phyloP scores from a whole-genome alignment of 2,888 invertebrate species.

The Kryphioiulus occultus region DNA sequence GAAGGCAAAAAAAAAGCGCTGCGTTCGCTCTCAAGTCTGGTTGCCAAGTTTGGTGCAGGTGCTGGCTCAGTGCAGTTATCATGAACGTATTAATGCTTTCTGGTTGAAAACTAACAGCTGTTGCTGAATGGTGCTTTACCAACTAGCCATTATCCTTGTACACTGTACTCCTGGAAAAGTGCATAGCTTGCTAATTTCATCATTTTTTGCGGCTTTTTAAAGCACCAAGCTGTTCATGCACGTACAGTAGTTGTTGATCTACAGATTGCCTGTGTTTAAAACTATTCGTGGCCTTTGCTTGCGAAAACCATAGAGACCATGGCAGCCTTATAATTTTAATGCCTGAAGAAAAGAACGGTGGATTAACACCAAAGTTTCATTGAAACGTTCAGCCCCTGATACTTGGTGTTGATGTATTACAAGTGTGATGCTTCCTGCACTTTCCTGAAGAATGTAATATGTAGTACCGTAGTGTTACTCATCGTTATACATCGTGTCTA shows the following conservation, averaged over 20 bases:
- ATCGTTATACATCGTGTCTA: too few species aligned
- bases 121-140: neutral
- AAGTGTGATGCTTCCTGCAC: too few species aligned
- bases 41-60: neutral
- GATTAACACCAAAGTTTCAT: too few species aligned
- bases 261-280: neutral
- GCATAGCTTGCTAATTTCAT: neutral
- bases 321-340: too few species aligned
- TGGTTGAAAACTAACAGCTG: constrained; percentile 2
- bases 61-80: neutral
- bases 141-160: neutral
- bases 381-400: too few species aligned
- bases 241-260: neutral
- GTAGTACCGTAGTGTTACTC: too few species aligned
- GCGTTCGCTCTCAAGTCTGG: neutral
- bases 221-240: neutral
- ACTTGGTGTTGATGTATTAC: too few species aligned
- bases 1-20: neutral
- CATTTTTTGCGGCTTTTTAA: neutral
- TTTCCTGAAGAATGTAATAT: too few species aligned
- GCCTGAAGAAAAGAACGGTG: too few species aligned
- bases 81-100: neutral
- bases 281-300: neutral
- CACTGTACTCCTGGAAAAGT: neutral
- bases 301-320: neutral